Conservation (phyloP, 2,888 invertebrate genomes). For the Deladenus siricidicola region DNA sequence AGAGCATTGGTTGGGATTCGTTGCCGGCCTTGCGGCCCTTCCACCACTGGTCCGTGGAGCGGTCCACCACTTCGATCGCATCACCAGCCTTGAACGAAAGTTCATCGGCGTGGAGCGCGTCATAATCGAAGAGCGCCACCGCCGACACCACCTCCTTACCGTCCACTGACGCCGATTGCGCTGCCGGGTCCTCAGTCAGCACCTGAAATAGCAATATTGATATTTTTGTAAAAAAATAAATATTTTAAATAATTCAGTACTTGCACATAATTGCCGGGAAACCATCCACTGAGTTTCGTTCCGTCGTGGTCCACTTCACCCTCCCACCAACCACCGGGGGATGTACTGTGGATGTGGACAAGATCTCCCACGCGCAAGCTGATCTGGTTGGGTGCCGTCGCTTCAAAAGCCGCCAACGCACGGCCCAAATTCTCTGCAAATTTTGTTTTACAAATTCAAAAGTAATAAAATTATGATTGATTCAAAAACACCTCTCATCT, state of each 20-base stretch:
- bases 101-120: slow-evolving; percentile 47
- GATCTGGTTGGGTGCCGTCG: slow-evolving; percentile 68
- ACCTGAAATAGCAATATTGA: background rate
- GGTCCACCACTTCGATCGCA: slow-evolving; percentile 30
- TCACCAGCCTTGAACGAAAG: slow-evolving; percentile 42
- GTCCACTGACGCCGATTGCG: background rate
- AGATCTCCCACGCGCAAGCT: slow-evolving; percentile 81
- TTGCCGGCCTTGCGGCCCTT: slow-evolving; percentile 31
- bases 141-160: background rate
- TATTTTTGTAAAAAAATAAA: background rate
- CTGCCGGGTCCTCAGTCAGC: background rate
- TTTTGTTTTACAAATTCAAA: too few species aligned
- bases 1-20: slow-evolving; percentile 32
- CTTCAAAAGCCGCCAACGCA: slow-evolving; percentile 30
- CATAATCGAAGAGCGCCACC: slow-evolving; percentile 47
- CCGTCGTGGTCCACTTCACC: slow-evolving; percentile 72
- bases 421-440: slow-evolving; percentile 22
- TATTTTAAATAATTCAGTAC: slow-evolving; percentile 39
- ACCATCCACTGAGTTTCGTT: slow-evolving; percentile 85
- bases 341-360: slow-evolving; percentile 25
- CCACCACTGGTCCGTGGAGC: slow-evolving; percentile 48
- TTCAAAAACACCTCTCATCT: too few species aligned
- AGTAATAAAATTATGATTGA: too few species aligned
- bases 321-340: slow-evolving; percentile 85
- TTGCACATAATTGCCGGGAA: slow-evolving; percentile 95